These are phyloP conservation scores for Cossypha caffra DNA, from an alignment of 2,797 vertebrate species.

Conservation along the genomic window DNA sequence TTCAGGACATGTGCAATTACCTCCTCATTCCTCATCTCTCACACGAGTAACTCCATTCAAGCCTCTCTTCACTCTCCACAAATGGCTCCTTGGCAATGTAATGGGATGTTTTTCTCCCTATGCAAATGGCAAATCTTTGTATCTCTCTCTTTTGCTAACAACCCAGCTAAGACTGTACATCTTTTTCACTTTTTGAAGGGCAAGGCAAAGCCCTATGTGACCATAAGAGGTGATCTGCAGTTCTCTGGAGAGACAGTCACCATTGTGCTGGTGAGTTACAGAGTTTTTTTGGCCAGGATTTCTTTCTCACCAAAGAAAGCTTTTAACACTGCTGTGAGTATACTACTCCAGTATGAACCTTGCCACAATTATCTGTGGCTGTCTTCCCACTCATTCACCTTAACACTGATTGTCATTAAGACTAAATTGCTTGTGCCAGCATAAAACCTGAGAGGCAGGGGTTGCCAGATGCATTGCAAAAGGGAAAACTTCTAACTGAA, in stretches of 20 bases:
- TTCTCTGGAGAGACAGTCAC: background rate
- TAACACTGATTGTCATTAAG: background rate
- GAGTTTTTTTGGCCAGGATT: background rate
- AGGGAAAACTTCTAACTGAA: background rate
- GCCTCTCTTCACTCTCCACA: background rate
- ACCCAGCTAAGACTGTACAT: background rate
- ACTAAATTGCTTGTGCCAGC: background rate
- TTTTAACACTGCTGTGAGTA: background rate
- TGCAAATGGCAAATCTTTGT: background rate
- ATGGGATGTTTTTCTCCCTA: background rate
- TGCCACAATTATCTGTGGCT: background rate
- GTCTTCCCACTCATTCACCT: background rate
- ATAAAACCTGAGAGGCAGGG: background rate
- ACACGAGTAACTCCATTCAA: slow-evolving; percentile 51
- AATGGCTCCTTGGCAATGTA: background rate
- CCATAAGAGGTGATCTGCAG: background rate
- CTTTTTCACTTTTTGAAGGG: background rate
- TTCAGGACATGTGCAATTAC: slow-evolving; percentile 13
- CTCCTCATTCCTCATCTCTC: background rate
- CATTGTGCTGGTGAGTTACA: background rate
- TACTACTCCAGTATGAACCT: background rate
- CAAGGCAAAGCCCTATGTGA: background rate
- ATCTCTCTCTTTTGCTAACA: background rate
- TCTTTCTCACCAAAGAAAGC: background rate
- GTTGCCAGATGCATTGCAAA: background rate